Percentiles rank a stretch among this genome's conserved stretches.
Conservation (phyloP, 1,140 invertebrate species). For the Camponotus floridanus region DNA sequence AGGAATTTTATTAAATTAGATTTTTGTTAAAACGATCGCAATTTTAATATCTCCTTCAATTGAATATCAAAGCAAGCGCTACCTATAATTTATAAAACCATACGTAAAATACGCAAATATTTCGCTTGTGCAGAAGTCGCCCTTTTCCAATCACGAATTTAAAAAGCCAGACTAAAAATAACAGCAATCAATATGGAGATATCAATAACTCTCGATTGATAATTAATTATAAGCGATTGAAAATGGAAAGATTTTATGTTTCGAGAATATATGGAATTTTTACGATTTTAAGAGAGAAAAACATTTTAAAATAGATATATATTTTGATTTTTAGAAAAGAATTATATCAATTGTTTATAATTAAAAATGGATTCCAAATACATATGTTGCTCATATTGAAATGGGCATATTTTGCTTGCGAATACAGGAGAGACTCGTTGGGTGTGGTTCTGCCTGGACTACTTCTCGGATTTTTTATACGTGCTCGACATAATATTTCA, state of each 20-base stretch:
- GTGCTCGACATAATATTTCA: conserved; percentile 98
- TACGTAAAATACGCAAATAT: conserved; percentile 7
- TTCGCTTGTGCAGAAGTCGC: neutral
- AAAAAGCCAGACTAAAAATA: conserved; percentile 32
- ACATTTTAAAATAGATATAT: neutral
- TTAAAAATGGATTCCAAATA: conserved; percentile 6
- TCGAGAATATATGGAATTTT: neutral
- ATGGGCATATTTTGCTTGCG: conserved; percentile 46
- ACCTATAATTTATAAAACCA: conserved; percentile 27
- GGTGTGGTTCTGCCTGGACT: conserved; percentile 98
- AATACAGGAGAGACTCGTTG: conserved; percentile 93
- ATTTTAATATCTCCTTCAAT: conserved; percentile 37
- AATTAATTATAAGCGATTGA: conserved; percentile 33
- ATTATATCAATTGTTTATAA: neutral
- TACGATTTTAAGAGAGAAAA: neutral
- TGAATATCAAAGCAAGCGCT: conserved; percentile 21
- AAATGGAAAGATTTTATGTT: conserved; percentile 17
- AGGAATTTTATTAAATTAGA: conserved; percentile 39
- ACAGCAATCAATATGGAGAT: neutral
- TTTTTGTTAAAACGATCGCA: conserved; percentile 27
- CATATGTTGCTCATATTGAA: conserved; percentile 9
- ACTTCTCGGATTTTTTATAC: conserved; percentile 98
- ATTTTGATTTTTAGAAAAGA: neutral
- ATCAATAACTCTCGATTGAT: conserved; percentile 25
- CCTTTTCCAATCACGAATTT: conserved; percentile 16